Conservation (phyloP, 2,797 vertebrate genomes). For the Onychomys torridus region DNA sequence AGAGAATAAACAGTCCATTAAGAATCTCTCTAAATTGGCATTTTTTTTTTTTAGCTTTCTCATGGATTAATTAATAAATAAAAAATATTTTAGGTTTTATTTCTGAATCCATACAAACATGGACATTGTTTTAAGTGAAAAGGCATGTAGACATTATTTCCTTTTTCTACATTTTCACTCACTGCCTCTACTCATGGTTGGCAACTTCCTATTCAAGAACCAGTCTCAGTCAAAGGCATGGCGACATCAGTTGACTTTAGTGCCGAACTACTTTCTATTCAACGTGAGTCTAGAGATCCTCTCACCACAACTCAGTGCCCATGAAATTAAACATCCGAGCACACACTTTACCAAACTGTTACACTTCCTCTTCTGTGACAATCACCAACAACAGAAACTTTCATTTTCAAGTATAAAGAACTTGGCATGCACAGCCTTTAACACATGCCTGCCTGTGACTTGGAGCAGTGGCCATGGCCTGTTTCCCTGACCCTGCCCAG, state of each 20-base stretch:
- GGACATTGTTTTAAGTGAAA: background rate
- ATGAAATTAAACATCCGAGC: slow-evolving; percentile 14
- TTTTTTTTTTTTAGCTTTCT: background rate
- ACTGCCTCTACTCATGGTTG: background rate
- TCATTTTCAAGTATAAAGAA: background rate
- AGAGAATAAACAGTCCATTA: background rate
- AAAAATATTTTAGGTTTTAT: background rate
- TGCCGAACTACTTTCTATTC: background rate
- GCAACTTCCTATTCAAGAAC: background rate
- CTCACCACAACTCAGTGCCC: background rate
- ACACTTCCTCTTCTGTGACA: background rate
- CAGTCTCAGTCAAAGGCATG: background rate
- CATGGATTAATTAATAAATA: background rate
- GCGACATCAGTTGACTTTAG: background rate
- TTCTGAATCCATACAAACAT: background rate
- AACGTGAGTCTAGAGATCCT: background rate
- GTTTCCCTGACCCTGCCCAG: background rate
- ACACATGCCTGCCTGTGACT: background rate
- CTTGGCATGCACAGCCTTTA: background rate
- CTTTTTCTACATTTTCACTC: background rate
- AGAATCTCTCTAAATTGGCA: background rate
- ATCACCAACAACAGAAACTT: background rate
- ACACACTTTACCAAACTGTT: background rate
- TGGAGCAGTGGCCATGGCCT: background rate
- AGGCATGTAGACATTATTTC: background rate